phyloP scores from a whole-genome alignment of 2,888 invertebrate species.

The Hyles lineata region DNA sequence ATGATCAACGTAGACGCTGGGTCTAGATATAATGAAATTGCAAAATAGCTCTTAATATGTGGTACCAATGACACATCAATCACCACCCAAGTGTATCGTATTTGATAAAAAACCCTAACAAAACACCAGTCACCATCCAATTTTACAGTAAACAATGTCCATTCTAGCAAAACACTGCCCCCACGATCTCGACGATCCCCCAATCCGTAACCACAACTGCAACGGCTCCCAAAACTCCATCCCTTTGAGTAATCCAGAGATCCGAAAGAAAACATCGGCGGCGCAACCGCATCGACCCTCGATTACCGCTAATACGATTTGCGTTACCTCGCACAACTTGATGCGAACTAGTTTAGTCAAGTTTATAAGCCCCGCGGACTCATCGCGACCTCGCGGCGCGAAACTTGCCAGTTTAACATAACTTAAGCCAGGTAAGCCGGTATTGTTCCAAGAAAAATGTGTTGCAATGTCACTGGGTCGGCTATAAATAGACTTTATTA shows the following conservation, averaged over 20 bases:
- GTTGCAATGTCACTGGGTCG: slow-evolving; percentile 6
- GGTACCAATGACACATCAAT: no score
- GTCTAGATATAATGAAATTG: no score
- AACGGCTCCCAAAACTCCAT: not conserved
- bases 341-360: slow-evolving; percentile 63
- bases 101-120: no score
- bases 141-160: no score
- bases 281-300: slow-evolving; percentile 54
- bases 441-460: slow-evolving; percentile 11
- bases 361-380: slow-evolving; percentile 43
- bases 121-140: no score
- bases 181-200: not conserved
- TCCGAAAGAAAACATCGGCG: slow-evolving; percentile 27
- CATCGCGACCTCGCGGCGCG: slow-evolving; percentile 18
- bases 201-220: not conserved
- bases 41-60: no score
- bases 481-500: not conserved
- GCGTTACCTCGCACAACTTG: slow-evolving; percentile 60
- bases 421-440: slow-evolving; percentile 14
- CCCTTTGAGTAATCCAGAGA: slow-evolving; percentile 11
- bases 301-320: slow-evolving; percentile 75
- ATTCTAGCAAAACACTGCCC: not conserved
- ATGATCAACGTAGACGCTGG: no score
- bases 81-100: no score
- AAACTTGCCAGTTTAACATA: slow-evolving; percentile 20